Percentiles rank a stretch among this genome's conserved stretches.
These are phyloP conservation scores for Chunga burmeisteri DNA, from an alignment of 2,113 vertebrate species.

Conservation along the genomic window DNA sequence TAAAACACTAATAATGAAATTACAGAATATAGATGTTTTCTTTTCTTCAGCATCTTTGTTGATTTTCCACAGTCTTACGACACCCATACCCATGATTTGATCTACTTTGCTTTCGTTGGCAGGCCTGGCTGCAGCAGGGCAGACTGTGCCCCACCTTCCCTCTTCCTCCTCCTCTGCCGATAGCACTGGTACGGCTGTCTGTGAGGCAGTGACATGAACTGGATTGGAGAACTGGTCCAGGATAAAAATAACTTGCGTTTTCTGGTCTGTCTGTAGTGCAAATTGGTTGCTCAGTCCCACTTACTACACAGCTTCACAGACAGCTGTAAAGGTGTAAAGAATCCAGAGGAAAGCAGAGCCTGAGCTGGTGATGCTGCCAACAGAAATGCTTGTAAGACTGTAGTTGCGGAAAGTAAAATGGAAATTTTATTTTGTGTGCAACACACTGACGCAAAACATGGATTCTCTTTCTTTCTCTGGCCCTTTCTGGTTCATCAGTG, in stretches of 20 bases:
- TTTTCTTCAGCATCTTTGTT: not conserved
- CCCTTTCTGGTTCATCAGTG: not conserved
- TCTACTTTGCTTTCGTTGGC: not conserved
- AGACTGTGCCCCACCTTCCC: not conserved
- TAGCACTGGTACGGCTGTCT: not conserved
- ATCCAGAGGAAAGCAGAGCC: not conserved
- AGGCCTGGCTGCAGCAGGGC: not conserved
- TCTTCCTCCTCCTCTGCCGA: not conserved
- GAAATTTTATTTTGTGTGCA: not conserved
- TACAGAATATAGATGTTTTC: not conserved
- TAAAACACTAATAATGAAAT: not conserved
- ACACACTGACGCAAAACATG: not conserved
- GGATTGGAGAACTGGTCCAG: not conserved
- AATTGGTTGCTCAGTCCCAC: not conserved
- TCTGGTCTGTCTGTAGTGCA: not conserved
- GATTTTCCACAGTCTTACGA: not conserved
- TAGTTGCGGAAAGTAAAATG: not conserved
- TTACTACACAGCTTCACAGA: not conserved
- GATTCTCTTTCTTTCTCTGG: not conserved
- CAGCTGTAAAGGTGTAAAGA: not conserved
- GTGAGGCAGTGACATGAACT: not conserved
- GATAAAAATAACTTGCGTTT: not conserved
- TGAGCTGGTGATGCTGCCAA: not conserved
- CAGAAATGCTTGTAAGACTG: not conserved
- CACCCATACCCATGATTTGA: not conserved